Percentiles rank a stretch among this genome's conserved stretches.
phyloP scores from a whole-genome alignment of 2,888 invertebrate genomes.

The Bembecia ichneumoniformis region DNA sequence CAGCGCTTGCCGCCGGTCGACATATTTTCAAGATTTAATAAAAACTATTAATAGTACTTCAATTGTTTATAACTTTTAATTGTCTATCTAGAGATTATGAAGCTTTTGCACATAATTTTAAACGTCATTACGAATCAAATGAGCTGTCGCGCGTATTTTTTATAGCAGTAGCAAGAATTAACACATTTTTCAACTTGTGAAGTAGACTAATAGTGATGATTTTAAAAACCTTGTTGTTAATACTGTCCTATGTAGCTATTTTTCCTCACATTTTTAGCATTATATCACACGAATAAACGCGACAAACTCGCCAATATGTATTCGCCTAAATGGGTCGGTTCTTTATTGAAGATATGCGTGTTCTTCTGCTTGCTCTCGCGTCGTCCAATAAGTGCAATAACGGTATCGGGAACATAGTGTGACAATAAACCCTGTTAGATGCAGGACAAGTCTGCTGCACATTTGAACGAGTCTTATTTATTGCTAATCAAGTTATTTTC shows the following conservation, averaged over 20 bases:
- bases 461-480: background rate
- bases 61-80: too few relatives aligned
- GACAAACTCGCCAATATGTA: background rate
- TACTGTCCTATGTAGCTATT: background rate
- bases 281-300: background rate
- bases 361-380: slow-evolving; percentile 1
- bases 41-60: too few relatives aligned
- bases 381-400: slow-evolving; percentile 7
- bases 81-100: too few relatives aligned
- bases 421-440: slow-evolving; percentile 8
- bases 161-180: too few relatives aligned
- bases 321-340: background rate
- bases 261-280: background rate
- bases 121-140: too few relatives aligned
- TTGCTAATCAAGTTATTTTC: background rate
- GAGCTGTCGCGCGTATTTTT: too few relatives aligned
- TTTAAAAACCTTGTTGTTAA: too few relatives aligned
- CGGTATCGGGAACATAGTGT: slow-evolving; percentile 7
- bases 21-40: too few relatives aligned
- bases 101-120: too few relatives aligned
- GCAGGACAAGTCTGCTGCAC: slow-evolving; percentile 1
- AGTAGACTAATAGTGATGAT: too few relatives aligned
- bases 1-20: too few relatives aligned
- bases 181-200: too few relatives aligned
- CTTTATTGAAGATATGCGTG: background rate